A percentile compares a stretch with the other conserved stretches of the same genome.
Evolutionary conservation across 92 coral and sea anemone species (phyloP).

Genomic region (Umimayanthus chanpuru): DNA sequence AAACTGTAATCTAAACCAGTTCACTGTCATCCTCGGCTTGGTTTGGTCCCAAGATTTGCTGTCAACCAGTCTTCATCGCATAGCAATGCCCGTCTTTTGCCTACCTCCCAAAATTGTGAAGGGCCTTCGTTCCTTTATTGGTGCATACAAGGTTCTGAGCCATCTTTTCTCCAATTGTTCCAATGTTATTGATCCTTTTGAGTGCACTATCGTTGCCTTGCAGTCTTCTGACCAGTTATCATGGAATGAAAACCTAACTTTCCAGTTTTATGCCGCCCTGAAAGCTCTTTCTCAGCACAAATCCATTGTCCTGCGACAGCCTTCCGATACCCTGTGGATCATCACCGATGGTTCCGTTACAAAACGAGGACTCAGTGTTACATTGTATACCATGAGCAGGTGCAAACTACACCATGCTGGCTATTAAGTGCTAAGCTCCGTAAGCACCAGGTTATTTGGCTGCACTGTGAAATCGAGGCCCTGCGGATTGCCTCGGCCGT

Average conservation of each 20-base stretch:
- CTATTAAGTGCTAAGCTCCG: slow-evolving; percentile 1
- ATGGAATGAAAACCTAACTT: neutral
- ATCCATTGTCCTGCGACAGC: neutral
- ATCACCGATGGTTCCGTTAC: neutral
- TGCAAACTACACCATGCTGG: slow-evolving; percentile 8
- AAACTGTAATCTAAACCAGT: too few species aligned
- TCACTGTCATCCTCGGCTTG: too few species aligned
- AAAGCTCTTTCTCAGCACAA: neutral
- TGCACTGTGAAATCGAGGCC: slow-evolving; percentile 22
- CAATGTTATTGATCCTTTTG: too few species aligned
- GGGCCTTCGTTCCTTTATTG: neutral
- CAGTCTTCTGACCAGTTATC: neutral
- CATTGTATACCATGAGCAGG: neutral
- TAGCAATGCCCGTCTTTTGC: too few species aligned
- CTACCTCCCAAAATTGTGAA: neutral
- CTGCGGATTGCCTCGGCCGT: neutral
- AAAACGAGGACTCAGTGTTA: neutral
- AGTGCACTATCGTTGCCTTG: neutral
- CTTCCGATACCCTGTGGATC: neutral
- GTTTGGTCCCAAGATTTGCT: too few species aligned
- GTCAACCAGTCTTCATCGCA: too few species aligned
- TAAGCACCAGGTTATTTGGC: slow-evolving; percentile 27
- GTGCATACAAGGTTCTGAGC: slow-evolving; percentile 3
- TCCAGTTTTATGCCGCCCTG: neutral
- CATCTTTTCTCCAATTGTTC: neutral